A percentile compares a stretch with the other conserved stretches of the same genome.
Conservation (phyloP, 2,888 invertebrate genomes). For the Nemoura dubitans region DNA sequence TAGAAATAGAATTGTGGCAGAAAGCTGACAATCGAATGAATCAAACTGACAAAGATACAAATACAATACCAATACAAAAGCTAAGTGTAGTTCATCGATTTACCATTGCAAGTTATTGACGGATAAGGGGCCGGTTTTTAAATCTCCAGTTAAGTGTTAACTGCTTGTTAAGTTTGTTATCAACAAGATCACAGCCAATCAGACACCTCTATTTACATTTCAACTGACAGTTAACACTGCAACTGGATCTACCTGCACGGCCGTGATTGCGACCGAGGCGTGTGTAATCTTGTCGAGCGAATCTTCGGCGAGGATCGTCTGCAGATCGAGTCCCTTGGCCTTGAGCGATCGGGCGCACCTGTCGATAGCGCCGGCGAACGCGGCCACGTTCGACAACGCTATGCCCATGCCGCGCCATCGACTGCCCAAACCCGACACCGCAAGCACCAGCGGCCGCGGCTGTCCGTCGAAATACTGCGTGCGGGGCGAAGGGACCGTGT, state of each 20-base stretch:
- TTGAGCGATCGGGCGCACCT: slow-evolving; percentile 70
- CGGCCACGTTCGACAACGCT: slow-evolving; percentile 76
- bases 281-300: slow-evolving; percentile 74
- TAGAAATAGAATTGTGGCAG: no score
- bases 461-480: slow-evolving; percentile 69
- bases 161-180: no score
- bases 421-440: slow-evolving; percentile 92
- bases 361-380: slow-evolving; percentile 76
- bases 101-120: no score
- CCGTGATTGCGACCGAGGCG: slow-evolving; percentile 79
- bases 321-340: slow-evolving; percentile 72
- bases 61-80: no score
- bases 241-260: slow-evolving; percentile 70
- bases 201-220: no score
- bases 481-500: background rate
- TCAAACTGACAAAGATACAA: no score
- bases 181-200: no score
- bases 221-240: no score
- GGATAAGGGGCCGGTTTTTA: no score
- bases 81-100: no score
- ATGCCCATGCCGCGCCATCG: slow-evolving; percentile 89
- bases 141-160: no score
- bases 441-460: slow-evolving; percentile 82
- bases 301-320: slow-evolving; percentile 68
- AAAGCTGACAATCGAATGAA: no score